Conservation (phyloP, 2,888 invertebrate species). For the Amiota communis region DNA sequence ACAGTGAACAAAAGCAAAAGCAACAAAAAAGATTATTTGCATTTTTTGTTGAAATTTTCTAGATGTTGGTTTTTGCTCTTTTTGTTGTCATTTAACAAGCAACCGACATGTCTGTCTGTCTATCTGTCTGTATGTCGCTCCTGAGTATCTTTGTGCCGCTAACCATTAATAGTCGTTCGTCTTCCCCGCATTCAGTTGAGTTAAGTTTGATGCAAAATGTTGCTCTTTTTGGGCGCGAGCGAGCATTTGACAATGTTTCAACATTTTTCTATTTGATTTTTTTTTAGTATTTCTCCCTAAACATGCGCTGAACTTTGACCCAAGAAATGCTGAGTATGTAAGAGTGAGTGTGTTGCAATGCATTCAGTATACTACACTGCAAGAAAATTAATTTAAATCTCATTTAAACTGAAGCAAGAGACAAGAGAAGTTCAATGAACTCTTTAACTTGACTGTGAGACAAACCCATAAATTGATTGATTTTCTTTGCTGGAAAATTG, state of each 20-base stretch:
- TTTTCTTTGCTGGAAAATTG: constrained; percentile 34
- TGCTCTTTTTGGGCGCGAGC: constrained; percentile 30
- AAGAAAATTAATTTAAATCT: neutral
- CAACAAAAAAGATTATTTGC: constrained; percentile 7
- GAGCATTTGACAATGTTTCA: constrained; percentile 28
- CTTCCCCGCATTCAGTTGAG: constrained; percentile 22
- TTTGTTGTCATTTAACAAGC: constrained; percentile 48
- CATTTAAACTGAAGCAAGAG: neutral
- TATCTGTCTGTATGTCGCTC: constrained; percentile 48
- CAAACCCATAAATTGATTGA: constrained; percentile 62
- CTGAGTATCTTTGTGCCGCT: no score
- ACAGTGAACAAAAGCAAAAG: neutral
- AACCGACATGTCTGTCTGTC: constrained; percentile 54
- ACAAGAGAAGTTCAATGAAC: constrained; percentile 10
- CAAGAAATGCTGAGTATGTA: constrained; percentile 36
- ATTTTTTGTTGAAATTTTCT: constrained; percentile 20
- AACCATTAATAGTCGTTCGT: no score
- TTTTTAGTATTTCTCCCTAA: constrained; percentile 26
- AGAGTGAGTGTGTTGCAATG: constrained; percentile 21
- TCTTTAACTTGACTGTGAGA: constrained; percentile 9
- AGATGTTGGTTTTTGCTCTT: constrained; percentile 31
- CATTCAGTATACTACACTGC: neutral
- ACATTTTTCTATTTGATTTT: constrained; percentile 48
- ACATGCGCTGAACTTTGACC: constrained; percentile 65
- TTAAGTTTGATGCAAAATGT: constrained; percentile 24